Percentiles rank a stretch among this genome's conserved stretches.
Evolutionary conservation across 2,888 invertebrate genomes (phyloP).

Genomic region (Amphipyra berbera): DNA sequence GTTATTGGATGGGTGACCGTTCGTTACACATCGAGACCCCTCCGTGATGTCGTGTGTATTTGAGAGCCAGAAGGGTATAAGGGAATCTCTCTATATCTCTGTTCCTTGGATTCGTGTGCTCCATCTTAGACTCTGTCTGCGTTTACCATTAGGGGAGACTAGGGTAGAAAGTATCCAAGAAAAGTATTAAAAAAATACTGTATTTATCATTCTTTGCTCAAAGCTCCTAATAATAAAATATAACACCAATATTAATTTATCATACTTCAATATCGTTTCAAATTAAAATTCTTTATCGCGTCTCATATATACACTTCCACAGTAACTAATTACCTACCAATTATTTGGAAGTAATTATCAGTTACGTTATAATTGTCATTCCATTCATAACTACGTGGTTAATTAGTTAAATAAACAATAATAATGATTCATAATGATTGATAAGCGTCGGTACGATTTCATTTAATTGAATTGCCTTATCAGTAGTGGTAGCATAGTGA

Average conservation of each 20-base stretch:
- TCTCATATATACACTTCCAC: conserved; percentile 24
- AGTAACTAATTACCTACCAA: conserved; percentile 32
- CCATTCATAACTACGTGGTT: conserved; percentile 22
- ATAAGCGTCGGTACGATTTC: conserved; percentile 34
- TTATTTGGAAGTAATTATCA: conserved; percentile 48
- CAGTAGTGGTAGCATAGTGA: conserved; percentile 25
- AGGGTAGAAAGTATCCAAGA: no score
- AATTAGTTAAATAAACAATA: conserved; percentile 46
- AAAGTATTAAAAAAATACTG: no score
- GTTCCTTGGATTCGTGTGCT: no score
- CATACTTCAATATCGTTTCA: not conserved
- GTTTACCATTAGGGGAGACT: no score
- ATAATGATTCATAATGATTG: conserved; percentile 50
- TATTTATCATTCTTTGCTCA: no score
- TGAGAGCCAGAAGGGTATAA: no score
- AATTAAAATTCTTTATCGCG: conserved; percentile 27
- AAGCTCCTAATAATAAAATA: not conserved
- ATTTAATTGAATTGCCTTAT: conserved; percentile 30
- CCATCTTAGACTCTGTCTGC: no score
- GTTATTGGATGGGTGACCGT: no score
- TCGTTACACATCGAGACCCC: no score
- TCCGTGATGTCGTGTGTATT: no score
- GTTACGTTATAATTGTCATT: conserved; percentile 28
- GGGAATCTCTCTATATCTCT: no score
- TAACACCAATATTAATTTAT: conserved; percentile 16